Evolutionary conservation across 2,113 vertebrate genomes (phyloP).

Genomic region (Sminthopsis crassicaudata): DNA sequence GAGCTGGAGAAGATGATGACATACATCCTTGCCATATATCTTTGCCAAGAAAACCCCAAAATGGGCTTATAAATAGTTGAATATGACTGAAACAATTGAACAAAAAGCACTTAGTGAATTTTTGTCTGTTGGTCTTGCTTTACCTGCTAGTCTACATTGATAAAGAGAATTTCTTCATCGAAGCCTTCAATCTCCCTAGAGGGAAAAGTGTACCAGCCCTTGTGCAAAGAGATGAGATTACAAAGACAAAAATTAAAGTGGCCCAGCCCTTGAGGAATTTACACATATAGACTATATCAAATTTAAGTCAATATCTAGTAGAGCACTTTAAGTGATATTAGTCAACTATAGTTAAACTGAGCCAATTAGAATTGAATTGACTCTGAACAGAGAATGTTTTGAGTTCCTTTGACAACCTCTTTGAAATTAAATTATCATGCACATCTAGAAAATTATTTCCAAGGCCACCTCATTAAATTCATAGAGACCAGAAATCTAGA

Average conservation of each 20-base stretch:
- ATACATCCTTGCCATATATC: neutral
- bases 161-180: neutral
- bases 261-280: neutral
- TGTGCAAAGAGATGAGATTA: neutral
- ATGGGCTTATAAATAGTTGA: neutral
- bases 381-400: neutral
- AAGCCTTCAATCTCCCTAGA: neutral
- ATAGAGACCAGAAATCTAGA: neutral
- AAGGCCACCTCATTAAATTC: slow-evolving; percentile 47
- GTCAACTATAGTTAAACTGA: neutral
- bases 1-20: neutral
- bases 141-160: neutral
- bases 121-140: neutral
- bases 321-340: neutral
- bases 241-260: neutral
- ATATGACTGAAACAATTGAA: neutral
- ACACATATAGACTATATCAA: neutral
- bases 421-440: slow-evolving; percentile 45
- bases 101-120: neutral
- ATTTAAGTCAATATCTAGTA: neutral
- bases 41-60: neutral
- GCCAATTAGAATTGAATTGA: neutral
- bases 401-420: slow-evolving; percentile 26
- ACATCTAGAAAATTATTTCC: slow-evolving; percentile 51
- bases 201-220: neutral